Conservation (phyloP, 1,140 invertebrate species). For the Lordiphosa clarofinis region DNA sequence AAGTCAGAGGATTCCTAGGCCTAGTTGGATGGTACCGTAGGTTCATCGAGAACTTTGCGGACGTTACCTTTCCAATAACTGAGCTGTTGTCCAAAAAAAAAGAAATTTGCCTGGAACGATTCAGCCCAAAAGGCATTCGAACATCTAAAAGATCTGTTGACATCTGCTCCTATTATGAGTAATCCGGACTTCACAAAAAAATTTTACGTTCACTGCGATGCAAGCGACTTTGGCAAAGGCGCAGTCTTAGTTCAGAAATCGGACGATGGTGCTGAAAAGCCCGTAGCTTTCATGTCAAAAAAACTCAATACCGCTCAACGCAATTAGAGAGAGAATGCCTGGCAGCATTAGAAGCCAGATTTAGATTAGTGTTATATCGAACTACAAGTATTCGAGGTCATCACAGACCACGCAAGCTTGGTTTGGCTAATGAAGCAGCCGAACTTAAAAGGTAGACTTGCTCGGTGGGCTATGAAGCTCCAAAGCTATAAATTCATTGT, state of each 20-base stretch:
- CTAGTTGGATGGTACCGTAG: conserved; percentile 78
- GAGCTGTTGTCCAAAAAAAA: conserved; percentile 21
- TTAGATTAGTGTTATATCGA: too few relatives aligned
- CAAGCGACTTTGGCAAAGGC: conserved; percentile 12
- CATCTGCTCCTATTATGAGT: not conserved
- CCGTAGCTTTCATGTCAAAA: too few relatives aligned
- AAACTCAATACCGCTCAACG: too few relatives aligned
- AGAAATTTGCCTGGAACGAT: conserved; percentile 2
- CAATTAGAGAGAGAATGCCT: too few relatives aligned
- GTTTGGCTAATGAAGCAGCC: too few relatives aligned
- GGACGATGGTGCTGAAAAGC: conserved; percentile 19
- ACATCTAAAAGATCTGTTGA: conserved; percentile 10
- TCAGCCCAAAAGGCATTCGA: not conserved
- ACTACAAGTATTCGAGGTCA: too few relatives aligned
- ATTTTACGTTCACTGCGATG: conserved; percentile 29
- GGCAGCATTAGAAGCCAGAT: too few relatives aligned
- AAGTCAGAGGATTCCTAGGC: conserved; percentile 80
- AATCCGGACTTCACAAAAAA: conserved; percentile 24
- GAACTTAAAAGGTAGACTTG: too few relatives aligned
- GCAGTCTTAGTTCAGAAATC: conserved; percentile 17
- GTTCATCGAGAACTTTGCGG: conserved; percentile 69
- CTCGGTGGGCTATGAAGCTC: too few relatives aligned
- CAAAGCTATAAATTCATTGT: too few relatives aligned
- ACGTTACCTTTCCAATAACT: conserved; percentile 10
- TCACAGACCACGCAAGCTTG: too few relatives aligned